Evolutionary conservation across 2,888 invertebrate species (phyloP).

Genomic region (Cheilosia pagana): DNA sequence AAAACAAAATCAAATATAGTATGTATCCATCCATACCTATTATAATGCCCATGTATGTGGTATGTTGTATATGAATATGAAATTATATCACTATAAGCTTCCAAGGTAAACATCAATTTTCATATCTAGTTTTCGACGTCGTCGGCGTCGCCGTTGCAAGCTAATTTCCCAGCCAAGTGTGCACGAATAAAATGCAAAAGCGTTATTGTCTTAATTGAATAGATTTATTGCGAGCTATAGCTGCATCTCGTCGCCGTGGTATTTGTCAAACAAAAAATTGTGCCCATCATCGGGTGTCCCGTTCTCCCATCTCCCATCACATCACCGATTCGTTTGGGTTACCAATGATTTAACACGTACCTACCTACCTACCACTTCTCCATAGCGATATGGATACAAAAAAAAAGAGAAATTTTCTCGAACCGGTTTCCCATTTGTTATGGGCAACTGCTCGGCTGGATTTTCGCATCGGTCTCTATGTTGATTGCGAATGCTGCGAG

Average conservation of each 20-base stretch:
- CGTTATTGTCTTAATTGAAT: slow-evolving; percentile 2
- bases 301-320: not conserved
- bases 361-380: no score
- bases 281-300: no score
- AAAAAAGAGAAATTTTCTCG: slow-evolving; percentile 36
- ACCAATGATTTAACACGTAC: slow-evolving; percentile 21
- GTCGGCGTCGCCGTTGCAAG: not conserved
- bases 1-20: not conserved
- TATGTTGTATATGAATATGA: slow-evolving; percentile 6
- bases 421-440: slow-evolving; percentile 34
- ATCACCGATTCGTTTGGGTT: not conserved
- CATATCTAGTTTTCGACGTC: not conserved
- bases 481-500: slow-evolving; percentile 6
- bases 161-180: slow-evolving; percentile 4
- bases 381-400: not conserved
- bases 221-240: slow-evolving; percentile 3
- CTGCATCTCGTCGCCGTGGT: no score
- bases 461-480: slow-evolving; percentile 9
- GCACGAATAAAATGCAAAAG: not conserved
- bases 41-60: not conserved
- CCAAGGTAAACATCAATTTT: slow-evolving; percentile 30
- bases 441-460: slow-evolving; percentile 6
- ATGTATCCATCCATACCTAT: not conserved
- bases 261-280: not conserved
- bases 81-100: slow-evolving; percentile 11